Evolutionary conservation across 2,888 invertebrate species (phyloP).

Genomic region (Liopterus haemorrhoidalis): DNA sequence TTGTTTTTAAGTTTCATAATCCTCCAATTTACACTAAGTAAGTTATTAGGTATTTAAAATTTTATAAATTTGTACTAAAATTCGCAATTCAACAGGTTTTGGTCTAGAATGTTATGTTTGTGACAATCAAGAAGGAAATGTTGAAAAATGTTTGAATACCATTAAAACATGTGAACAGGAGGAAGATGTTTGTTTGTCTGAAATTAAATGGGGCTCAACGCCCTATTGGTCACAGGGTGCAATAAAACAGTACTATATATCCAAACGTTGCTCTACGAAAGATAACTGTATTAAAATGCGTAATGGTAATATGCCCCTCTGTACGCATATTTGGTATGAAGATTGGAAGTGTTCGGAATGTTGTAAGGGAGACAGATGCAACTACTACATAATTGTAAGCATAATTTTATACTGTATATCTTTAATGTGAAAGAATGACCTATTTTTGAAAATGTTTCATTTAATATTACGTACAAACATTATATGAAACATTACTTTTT

Average conservation of each 20-base stretch:
- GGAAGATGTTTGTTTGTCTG: conserved; percentile 81
- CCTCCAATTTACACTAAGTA: too few species aligned
- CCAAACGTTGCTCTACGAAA: conserved; percentile 81
- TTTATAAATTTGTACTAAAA: too few species aligned
- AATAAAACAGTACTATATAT: conserved; percentile 86
- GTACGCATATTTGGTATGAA: conserved; percentile 90
- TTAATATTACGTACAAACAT: too few species aligned
- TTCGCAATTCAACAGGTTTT: too few species aligned
- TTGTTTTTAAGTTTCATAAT: too few species aligned
- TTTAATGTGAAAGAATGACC: too few species aligned
- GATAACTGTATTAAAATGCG: conserved; percentile 69
- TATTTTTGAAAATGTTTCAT: too few species aligned
- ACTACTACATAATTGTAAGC: conserved; percentile 92
- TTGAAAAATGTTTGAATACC: conserved; percentile 86
- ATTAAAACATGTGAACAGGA: conserved; percentile 84
- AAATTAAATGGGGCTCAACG: conserved; percentile 92
- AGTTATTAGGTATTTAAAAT: too few species aligned
- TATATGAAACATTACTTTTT: too few species aligned
- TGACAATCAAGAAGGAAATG: conserved; percentile 84
- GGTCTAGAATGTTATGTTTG: conserved; percentile 94
- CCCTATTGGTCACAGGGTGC: conserved; percentile 93
- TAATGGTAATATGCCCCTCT: conserved; percentile 65
- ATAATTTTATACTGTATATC: conserved; percentile 8
- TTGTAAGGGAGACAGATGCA: conserved; percentile 92
- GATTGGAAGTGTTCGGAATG: conserved; percentile 97